Percentiles rank a stretch among this genome's conserved stretches.
phyloP scores from a whole-genome alignment of 2,888 invertebrate genomes.

The Merodon equestris region DNA sequence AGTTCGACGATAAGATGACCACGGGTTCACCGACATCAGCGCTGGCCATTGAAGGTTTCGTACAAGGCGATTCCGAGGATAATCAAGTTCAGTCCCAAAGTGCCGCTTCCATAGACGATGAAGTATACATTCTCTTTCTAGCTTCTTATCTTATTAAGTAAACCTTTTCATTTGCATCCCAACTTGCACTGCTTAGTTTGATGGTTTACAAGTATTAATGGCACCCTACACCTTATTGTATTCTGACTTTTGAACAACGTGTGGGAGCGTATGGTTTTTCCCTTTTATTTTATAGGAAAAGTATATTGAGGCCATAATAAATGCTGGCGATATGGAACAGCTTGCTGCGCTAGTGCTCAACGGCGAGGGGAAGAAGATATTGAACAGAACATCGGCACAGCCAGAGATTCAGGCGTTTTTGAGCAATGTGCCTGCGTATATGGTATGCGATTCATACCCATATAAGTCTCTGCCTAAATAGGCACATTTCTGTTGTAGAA shows the following conservation, averaged over 20 bases:
- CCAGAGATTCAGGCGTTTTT: constrained; percentile 92
- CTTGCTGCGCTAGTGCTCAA: constrained; percentile 92
- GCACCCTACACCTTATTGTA: constrained; percentile 5
- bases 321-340: constrained; percentile 91
- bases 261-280: background rate
- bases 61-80: constrained; percentile 78
- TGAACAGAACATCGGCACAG: constrained; percentile 85
- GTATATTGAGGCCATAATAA: constrained; percentile 84
- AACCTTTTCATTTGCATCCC: constrained; percentile 46
- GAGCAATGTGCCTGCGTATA: constrained; percentile 91
- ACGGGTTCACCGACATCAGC: constrained; percentile 76
- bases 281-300: constrained; percentile 80
- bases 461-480: background rate
- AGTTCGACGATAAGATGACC: constrained; percentile 55
- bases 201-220: too few species aligned
- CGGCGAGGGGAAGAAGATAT: constrained; percentile 89
- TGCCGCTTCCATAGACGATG: constrained; percentile 75
- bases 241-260: background rate
- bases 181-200: constrained; percentile 27
- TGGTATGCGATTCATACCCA: constrained; percentile 81
- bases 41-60: constrained; percentile 77
- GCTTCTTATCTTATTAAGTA: constrained; percentile 22
- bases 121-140: constrained; percentile 72
- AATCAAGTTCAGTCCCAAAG: constrained; percentile 79
- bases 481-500: constrained; percentile 80